A percentile compares a stretch with the other conserved stretches of the same genome.
Evolutionary conservation across 92 coral and sea anemone genomes (phyloP).

Genomic region (Metridium senile): DNA sequence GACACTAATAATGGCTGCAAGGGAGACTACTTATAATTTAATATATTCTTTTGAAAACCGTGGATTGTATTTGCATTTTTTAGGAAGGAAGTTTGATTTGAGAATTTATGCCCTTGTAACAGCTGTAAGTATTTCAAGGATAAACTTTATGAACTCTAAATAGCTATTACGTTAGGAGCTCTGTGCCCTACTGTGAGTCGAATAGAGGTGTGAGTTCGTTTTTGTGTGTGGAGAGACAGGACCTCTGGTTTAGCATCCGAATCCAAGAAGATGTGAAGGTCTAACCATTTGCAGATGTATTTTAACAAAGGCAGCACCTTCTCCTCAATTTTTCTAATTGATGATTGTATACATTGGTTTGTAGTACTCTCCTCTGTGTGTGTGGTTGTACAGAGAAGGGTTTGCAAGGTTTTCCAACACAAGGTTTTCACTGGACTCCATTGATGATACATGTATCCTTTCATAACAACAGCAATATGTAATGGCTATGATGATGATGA

Average conservation of each 20-base stretch:
- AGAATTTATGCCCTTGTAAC: constrained; percentile 93
- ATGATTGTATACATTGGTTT: too few relatives aligned
- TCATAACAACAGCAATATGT: neutral
- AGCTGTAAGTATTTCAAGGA: constrained; percentile 63
- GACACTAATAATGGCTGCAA: too few relatives aligned
- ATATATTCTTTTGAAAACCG: neutral
- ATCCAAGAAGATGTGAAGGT: too few relatives aligned
- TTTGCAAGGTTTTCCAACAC: constrained; percentile 98
- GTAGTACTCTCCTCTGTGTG: constrained; percentile 85
- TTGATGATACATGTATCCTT: constrained; percentile 98
- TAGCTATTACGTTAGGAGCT: too few relatives aligned
- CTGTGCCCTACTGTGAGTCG: too few relatives aligned
- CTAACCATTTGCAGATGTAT: too few relatives aligned
- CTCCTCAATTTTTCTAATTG: too few relatives aligned
- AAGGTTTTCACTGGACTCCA: constrained; percentile 91
- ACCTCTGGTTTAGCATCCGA: too few relatives aligned
- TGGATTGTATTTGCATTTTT: constrained; percentile 7
- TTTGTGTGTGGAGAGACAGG: too few relatives aligned
- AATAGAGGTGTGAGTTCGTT: too few relatives aligned
- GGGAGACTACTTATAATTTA: neutral
- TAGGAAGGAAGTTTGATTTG: constrained; percentile 94
- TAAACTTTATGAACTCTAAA: too few relatives aligned
- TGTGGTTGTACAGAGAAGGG: constrained; percentile 97
- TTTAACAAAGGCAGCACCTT: too few relatives aligned
- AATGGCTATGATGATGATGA: neutral